Percentiles rank a stretch among this genome's conserved stretches.
Evolutionary conservation across 2,797 vertebrate genomes (phyloP).

Genomic region (Nyctibius grandis): DNA sequence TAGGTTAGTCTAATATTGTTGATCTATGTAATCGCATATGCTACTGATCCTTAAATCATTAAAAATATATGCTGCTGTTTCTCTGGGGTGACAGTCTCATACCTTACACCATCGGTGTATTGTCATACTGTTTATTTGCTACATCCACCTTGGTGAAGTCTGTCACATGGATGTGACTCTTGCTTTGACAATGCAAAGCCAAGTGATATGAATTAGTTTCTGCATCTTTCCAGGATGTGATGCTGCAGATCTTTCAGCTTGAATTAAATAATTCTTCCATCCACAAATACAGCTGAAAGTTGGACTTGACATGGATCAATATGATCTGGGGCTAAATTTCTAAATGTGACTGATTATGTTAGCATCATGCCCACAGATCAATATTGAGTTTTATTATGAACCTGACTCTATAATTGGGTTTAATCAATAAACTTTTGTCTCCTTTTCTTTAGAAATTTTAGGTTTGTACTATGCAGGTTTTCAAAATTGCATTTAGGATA

Average conservation of each 20-base stretch:
- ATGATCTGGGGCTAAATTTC: slow-evolving; percentile 87
- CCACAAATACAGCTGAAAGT: slow-evolving; percentile 93
- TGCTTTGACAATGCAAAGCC: slow-evolving; percentile 78
- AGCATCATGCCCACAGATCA: slow-evolving; percentile 91
- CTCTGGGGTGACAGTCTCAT: neutral
- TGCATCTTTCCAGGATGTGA: slow-evolving; percentile 69
- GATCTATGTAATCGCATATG: neutral
- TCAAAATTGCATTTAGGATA: slow-evolving; percentile 84
- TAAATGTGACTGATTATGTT: slow-evolving; percentile 90
- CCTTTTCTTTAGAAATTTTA: slow-evolving; percentile 84
- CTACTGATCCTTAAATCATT: slow-evolving; percentile 22
- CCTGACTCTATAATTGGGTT: slow-evolving; percentile 84
- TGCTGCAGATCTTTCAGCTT: slow-evolving; percentile 80
- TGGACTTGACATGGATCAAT: slow-evolving; percentile 96
- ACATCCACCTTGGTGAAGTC: slow-evolving; percentile 75
- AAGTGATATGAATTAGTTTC: slow-evolving; percentile 73
- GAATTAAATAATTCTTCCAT: slow-evolving; percentile 84
- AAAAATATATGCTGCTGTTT: slow-evolving; percentile 24
- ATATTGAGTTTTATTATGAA: slow-evolving; percentile 88
- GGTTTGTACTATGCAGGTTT: slow-evolving; percentile 72
- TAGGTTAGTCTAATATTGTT: too few species aligned
- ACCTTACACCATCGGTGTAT: slow-evolving; percentile 73
- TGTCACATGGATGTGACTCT: slow-evolving; percentile 90
- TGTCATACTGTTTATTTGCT: slow-evolving; percentile 76
- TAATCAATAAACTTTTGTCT: slow-evolving; percentile 99